Conservation (phyloP, 2,113 vertebrate species). For the Ondatra zibethicus region DNA sequence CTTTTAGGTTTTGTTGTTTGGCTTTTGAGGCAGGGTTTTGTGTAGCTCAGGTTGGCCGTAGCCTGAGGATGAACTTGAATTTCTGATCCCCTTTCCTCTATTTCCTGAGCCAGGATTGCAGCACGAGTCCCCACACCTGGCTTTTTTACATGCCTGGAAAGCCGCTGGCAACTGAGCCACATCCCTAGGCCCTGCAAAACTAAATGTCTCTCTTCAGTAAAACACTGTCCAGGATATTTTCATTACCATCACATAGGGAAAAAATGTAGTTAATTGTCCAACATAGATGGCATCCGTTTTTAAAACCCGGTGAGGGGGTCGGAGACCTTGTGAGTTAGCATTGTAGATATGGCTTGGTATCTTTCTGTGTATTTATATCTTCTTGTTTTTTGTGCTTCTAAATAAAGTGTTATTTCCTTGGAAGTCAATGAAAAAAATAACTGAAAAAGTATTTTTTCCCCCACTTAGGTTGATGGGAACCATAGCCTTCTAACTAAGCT, state of each 20-base stretch:
- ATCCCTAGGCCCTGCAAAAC: not conserved
- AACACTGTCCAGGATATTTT: slow-evolving; percentile 24
- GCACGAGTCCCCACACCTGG: not conserved
- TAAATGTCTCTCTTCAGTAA: not conserved
- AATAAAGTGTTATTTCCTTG: slow-evolving; percentile 30
- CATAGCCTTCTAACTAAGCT: slow-evolving; percentile 79
- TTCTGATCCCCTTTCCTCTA: not conserved
- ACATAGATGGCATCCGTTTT: not conserved
- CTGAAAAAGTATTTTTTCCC: not conserved
- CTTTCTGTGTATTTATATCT: slow-evolving; percentile 15
- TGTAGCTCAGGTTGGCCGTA: not conserved
- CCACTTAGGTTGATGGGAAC: slow-evolving; percentile 83
- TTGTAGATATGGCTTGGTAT: slow-evolving; percentile 28
- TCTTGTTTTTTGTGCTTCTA: slow-evolving; percentile 25
- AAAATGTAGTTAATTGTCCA: slow-evolving; percentile 38
- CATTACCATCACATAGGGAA: not conserved
- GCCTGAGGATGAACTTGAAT: not conserved
- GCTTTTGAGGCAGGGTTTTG: not conserved
- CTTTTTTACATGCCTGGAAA: not conserved
- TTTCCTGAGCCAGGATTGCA: not conserved
- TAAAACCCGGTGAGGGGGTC: not conserved
- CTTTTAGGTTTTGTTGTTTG: not conserved
- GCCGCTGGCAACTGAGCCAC: not conserved
- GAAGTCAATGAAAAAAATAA: slow-evolving; percentile 59
- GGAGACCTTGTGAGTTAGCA: slow-evolving; percentile 29